Conservation (phyloP, 2,113 vertebrate genomes). For the Turdus rufiventris region DNA sequence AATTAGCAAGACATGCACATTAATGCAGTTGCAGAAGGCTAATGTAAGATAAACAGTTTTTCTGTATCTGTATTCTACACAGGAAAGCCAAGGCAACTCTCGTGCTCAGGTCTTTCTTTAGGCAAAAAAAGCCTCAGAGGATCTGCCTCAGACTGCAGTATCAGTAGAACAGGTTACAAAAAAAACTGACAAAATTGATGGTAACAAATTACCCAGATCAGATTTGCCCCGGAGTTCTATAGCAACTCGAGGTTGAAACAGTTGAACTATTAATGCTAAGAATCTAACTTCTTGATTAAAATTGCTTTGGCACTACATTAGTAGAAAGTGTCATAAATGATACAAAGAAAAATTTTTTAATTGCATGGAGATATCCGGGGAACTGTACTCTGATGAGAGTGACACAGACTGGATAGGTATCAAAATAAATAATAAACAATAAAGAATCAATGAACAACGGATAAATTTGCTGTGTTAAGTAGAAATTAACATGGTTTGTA, state of each 20-base stretch:
- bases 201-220: background rate
- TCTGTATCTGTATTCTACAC: background rate
- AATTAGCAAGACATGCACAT: background rate
- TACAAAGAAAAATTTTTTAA: background rate
- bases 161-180: background rate
- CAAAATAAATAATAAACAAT: background rate
- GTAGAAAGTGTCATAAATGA: background rate
- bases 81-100: background rate
- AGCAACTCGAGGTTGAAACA: background rate
- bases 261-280: background rate
- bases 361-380: background rate
- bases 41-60: background rate
- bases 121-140: background rate
- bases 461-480: background rate
- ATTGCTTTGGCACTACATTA: background rate
- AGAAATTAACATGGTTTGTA: background rate
- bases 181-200: background rate
- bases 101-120: background rate
- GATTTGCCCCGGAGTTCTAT: background rate
- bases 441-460: background rate
- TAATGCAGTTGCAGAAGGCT: background rate
- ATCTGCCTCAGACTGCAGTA: background rate
- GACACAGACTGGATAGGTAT: background rate
- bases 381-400: background rate
- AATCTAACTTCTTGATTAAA: background rate